Evolutionary conservation across 2,888 invertebrate species (phyloP).

Genomic region (Hypena proboscidalis): DNA sequence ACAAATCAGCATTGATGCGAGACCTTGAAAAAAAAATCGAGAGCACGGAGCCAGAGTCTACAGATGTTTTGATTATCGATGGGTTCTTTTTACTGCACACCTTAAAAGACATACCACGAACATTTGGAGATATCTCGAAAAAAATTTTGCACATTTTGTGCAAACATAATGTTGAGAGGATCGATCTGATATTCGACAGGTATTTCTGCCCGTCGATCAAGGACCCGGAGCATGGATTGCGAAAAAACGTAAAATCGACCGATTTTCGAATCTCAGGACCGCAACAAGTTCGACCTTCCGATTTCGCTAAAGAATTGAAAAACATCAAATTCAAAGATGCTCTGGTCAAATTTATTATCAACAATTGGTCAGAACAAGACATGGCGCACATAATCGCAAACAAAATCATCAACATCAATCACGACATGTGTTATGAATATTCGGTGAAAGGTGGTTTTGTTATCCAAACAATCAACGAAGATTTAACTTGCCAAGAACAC

Average conservation of each 20-base stretch:
- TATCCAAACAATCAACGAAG: slow-evolving; percentile 2
- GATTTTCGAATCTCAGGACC: slow-evolving; percentile 11
- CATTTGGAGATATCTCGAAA: slow-evolving; percentile 22
- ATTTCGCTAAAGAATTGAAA: slow-evolving; percentile 15
- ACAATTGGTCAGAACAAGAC: slow-evolving; percentile 9
- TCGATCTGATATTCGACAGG: slow-evolving; percentile 14
- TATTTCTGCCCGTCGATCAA: slow-evolving; percentile 16
- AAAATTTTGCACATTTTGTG: slow-evolving; percentile 14
- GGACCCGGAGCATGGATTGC: slow-evolving; percentile 11
- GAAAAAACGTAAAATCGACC: slow-evolving; percentile 9
- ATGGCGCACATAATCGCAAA: slow-evolving; percentile 9
- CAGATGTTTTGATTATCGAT: slow-evolving; percentile 23
- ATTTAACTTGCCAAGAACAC: background rate
- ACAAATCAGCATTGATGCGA: slow-evolving; percentile 21
- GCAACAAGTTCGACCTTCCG: slow-evolving; percentile 8
- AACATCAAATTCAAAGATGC: slow-evolving; percentile 18
- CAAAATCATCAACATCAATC: slow-evolving; percentile 8
- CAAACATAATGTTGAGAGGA: background rate
- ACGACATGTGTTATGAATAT: too few species aligned
- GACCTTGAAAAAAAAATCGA: slow-evolving; percentile 14
- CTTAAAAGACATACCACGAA: slow-evolving; percentile 15
- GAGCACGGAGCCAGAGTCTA: slow-evolving; percentile 2
- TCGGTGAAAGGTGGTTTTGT: too few species aligned
- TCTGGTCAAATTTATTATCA: slow-evolving; percentile 13
- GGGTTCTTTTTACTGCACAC: slow-evolving; percentile 22